Evolutionary conservation across 1,140 invertebrate species (phyloP), one percentile per base, ranked within the genome.

Genomic region (Heliconius melpomene): DNA sequence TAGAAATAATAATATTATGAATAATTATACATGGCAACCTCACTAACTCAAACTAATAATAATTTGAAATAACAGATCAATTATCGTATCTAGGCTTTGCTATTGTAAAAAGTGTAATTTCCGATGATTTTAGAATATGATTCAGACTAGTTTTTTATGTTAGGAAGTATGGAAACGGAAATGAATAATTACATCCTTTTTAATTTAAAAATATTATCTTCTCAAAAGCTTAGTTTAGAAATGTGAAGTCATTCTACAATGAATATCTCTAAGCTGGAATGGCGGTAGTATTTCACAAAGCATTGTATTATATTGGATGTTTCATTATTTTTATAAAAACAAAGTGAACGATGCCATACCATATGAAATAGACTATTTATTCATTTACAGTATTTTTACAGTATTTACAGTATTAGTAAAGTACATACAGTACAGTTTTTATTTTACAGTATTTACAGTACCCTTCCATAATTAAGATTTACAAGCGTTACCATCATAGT

Each of bases 101-200:
- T 66, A 60, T 60, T 11, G 46, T 46, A 74, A 74, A 74, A 74
- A 74, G 46, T 74, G 40, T 29, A 13, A 66, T 52, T 74, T 29
- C 50, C 26, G 23, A 11, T 50, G 50, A 23, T 32, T 74, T 52
- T 18, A 74, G 20, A 74, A 7, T 54, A 66, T 54, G 40, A 74
- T 20, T 74, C 13, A 26, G 52, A 50, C 46, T n/a, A 66, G 32
- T 66, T 75, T 38, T 38, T 66, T 75, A 57, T 50, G 29, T 3
- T 75, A 32, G 32, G 54, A 75, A 66, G 36, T 40, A 38, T 75
- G 26, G 52, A 66, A 38, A 66, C 40, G 57, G 57, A 75, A 66
- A 46, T 16, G n/a, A 23, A 57, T 75, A 75, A 75, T 75, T 23
- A 66, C 57, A 75, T 70, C 74, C 74, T 75, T 70, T 60, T 66